Percentiles rank a stretch among this genome's conserved stretches.
Conservation (phyloP, 2,797 vertebrate species). For the Gambelia wislizenii region DNA sequence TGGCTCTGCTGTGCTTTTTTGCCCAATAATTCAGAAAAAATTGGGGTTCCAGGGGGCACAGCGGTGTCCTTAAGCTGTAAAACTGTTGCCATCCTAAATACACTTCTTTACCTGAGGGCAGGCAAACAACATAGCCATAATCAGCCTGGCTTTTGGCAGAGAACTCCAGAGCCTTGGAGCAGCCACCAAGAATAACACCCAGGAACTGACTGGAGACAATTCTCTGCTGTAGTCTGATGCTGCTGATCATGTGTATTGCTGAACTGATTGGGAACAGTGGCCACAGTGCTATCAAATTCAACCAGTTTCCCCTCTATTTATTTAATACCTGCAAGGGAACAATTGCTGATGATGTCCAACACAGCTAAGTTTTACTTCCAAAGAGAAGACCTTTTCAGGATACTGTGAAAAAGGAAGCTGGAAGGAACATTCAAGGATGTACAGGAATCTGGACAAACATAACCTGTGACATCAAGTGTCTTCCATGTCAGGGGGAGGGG, state of each 20-base stretch:
- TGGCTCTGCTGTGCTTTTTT: too few relatives aligned
- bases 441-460: too few relatives aligned
- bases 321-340: background rate
- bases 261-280: background rate
- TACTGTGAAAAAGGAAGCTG: too few relatives aligned
- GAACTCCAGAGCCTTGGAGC: background rate
- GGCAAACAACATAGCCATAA: background rate
- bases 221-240: too few relatives aligned
- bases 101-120: background rate
- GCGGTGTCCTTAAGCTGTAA: too few relatives aligned
- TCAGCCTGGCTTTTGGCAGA: background rate
- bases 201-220: too few relatives aligned
- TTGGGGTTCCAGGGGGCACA: too few relatives aligned
- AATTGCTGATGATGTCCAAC: background rate
- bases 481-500: too few relatives aligned
- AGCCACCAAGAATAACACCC: background rate
- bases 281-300: background rate
- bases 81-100: too few relatives aligned
- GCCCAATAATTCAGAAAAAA: too few relatives aligned
- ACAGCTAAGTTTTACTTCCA: background rate
- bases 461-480: too few relatives aligned
- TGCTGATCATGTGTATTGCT: background rate
- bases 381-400: background rate
- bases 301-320: background rate
- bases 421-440: background rate